Evolutionary conservation across 2,113 vertebrate genomes (phyloP).

Genomic region (Pavo muticus): DNA sequence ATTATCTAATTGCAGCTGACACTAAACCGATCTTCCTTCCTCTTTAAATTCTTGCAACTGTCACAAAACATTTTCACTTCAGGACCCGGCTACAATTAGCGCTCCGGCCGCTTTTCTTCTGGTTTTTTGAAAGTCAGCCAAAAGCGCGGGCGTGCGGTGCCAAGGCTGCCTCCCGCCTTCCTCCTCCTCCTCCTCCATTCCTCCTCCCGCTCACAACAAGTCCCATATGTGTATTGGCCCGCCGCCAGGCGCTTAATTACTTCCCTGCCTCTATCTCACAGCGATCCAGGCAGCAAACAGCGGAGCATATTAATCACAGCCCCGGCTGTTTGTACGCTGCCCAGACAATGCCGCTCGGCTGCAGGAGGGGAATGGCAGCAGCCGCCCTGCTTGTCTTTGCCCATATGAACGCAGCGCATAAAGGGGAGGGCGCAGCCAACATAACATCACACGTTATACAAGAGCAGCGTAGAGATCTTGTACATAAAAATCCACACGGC

Average conservation of each 20-base stretch:
- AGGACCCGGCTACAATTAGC: constrained; percentile 76
- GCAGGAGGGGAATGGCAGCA: neutral
- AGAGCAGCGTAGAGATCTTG: neutral
- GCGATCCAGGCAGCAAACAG: constrained; percentile 49
- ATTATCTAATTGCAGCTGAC: constrained; percentile 81
- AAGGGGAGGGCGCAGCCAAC: neutral
- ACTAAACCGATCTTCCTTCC: constrained; percentile 81
- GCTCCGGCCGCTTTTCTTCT: constrained; percentile 52
- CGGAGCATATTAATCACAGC: constrained; percentile 26
- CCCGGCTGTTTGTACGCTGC: constrained; percentile 29
- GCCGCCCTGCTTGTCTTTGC: neutral
- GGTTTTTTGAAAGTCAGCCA: constrained; percentile 80
- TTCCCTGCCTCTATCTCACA: constrained; percentile 63
- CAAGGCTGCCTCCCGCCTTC: neutral
- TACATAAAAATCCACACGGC: neutral
- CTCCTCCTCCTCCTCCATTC: neutral
- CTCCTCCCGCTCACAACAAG: neutral
- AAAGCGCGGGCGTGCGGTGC: constrained; percentile 10
- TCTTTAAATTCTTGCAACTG: constrained; percentile 80
- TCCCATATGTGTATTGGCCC: constrained; percentile 66
- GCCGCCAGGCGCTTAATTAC: constrained; percentile 80
- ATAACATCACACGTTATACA: neutral
- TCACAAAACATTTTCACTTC: constrained; percentile 85
- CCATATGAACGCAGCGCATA: neutral
- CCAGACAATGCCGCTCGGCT: neutral